A percentile compares a stretch with the other conserved stretches of the same genome.
Conservation (phyloP, 1,140 invertebrate genomes). For the Apis laboriosa region DNA sequence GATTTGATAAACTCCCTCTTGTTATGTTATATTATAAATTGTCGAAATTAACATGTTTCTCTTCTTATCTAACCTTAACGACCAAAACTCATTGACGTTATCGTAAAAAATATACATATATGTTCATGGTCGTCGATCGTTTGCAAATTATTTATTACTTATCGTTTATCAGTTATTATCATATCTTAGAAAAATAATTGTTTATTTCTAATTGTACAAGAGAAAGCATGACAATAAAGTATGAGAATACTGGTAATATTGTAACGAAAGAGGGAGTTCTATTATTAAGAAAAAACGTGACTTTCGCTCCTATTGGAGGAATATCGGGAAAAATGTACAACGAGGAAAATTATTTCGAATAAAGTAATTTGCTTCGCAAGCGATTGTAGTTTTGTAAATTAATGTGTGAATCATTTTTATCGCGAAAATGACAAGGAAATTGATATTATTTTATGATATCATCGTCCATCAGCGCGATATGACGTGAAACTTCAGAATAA, state of each 20-base stretch:
- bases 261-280: background rate
- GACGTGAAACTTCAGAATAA: background rate
- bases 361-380: slow-evolving; percentile 8
- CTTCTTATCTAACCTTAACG: background rate
- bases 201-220: background rate
- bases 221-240: background rate
- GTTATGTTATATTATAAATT: slow-evolving; percentile 7
- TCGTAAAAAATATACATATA: slow-evolving; percentile 13
- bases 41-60: background rate
- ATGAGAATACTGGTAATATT: background rate
- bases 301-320: background rate
- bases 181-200: background rate
- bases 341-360: background rate
- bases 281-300: slow-evolving; percentile 36
- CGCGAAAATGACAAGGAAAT: slow-evolving; percentile 10
- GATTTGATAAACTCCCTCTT: slow-evolving; percentile 17
- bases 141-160: background rate
- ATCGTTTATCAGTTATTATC: background rate
- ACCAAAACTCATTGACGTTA: background rate
- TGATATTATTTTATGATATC: slow-evolving; percentile 29
- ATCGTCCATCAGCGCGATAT: slow-evolving; percentile 36
- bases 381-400: background rate
- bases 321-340: slow-evolving; percentile 8
- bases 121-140: background rate
- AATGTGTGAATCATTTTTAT: background rate